phyloP scores from a whole-genome alignment of 2,888 invertebrate genomes.

The Habrosyne pyritoides region DNA sequence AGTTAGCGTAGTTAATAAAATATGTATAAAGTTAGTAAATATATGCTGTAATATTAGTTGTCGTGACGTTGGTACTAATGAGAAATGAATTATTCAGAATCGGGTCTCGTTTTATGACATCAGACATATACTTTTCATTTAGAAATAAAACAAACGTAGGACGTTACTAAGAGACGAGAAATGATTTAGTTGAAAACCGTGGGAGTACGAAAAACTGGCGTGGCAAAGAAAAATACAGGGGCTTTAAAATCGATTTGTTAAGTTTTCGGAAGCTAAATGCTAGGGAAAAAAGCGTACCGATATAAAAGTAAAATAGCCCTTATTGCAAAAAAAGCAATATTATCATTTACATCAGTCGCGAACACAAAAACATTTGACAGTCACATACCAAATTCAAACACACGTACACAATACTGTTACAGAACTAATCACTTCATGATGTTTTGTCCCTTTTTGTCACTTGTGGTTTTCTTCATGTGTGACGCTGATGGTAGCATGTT shows the following conservation, averaged over 20 bases:
- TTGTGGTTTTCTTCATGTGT: conserved; percentile 11
- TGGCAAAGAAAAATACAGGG: not conserved
- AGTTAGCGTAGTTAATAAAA: too few relatives aligned
- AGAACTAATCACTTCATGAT: conserved; percentile 19
- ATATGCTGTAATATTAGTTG: not conserved
- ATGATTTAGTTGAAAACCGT: not conserved
- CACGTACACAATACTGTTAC: conserved; percentile 5
- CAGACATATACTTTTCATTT: too few relatives aligned
- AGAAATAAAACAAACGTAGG: not conserved
- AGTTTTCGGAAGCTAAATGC: not conserved
- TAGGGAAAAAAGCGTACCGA: not conserved
- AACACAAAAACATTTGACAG: not conserved
- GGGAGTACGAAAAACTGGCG: not conserved
- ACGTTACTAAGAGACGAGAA: not conserved
- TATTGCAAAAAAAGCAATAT: not conserved
- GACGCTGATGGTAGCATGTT: conserved; percentile 25
- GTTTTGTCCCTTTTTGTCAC: conserved; percentile 26
- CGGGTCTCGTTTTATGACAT: not conserved
- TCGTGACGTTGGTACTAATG: not conserved
- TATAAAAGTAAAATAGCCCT: not conserved
- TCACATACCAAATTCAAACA: not conserved
- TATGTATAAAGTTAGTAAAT: too few relatives aligned
- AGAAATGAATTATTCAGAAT: not conserved
- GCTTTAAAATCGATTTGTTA: not conserved
- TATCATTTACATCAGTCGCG: not conserved